Conservation (phyloP, 1,140 invertebrate species). For the Anthonomus grandis region DNA sequence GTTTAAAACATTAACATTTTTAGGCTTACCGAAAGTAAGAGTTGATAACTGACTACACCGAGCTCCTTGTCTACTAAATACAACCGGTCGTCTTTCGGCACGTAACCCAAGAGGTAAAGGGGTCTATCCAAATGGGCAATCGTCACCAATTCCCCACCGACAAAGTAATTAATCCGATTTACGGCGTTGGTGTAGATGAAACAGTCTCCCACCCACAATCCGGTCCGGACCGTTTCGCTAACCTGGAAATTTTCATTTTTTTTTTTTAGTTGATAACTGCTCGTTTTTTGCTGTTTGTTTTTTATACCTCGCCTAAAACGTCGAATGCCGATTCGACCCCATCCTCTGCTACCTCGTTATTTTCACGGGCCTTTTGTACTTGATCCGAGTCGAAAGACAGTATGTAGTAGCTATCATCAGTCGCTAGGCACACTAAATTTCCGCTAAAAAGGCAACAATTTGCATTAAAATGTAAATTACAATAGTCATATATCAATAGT, state of each 20-base stretch:
- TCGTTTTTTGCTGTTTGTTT: not conserved
- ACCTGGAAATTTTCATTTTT: conserved; percentile 13
- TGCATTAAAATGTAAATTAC: not conserved
- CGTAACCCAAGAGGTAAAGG: conserved; percentile 94
- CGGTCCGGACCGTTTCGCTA: conserved; percentile 92
- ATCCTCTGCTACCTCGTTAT: conserved; percentile 83
- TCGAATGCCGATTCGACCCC: conserved; percentile 97
- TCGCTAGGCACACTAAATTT: conserved; percentile 89
- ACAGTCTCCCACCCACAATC: conserved; percentile 98
- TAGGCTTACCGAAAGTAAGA: conserved; percentile 70
- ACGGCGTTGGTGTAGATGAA: conserved; percentile 99
- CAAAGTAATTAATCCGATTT: conserved; percentile 98
- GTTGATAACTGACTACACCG: conserved; percentile 85
- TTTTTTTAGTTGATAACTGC: no score
- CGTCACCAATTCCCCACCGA: conserved; percentile 98
- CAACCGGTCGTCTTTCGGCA: conserved; percentile 92
- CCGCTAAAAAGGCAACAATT: conserved; percentile 59
- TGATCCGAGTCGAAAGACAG: conserved; percentile 81
- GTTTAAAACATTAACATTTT: no score
- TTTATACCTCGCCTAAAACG: conserved; percentile 55
- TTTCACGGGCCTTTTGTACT: conserved; percentile 69
- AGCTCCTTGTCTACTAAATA: conserved; percentile 98
- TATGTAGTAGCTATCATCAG: conserved; percentile 95
- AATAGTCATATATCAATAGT: no score
- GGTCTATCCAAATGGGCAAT: conserved; percentile 94